Evolutionary conservation across 2,888 invertebrate genomes (phyloP).

Genomic region (Pachycephus smyrnensis): DNA sequence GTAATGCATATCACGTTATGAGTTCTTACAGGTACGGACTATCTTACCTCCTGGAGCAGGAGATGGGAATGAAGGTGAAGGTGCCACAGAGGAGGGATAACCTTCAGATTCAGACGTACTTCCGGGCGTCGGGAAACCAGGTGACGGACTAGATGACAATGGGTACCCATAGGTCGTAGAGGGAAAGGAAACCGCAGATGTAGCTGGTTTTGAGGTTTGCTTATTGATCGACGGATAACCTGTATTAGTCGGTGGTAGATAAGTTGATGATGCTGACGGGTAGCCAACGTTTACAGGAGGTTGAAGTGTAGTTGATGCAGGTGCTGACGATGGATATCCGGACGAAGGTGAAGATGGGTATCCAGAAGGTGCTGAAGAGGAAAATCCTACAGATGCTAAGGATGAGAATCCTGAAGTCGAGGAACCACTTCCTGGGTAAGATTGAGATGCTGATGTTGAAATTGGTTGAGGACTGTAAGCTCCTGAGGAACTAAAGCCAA

Average conservation of each 20-base stretch:
- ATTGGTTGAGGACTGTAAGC: slow-evolving; percentile 16
- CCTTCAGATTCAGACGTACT: slow-evolving; percentile 45
- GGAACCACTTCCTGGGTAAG: slow-evolving; percentile 24
- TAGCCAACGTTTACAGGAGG: slow-evolving; percentile 28
- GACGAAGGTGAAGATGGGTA: slow-evolving; percentile 25
- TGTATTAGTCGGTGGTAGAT: slow-evolving; percentile 32
- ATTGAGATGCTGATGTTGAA: slow-evolving; percentile 27
- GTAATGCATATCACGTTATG: too few species aligned
- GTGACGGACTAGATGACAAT: slow-evolving; percentile 28
- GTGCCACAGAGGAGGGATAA: slow-evolving; percentile 32
- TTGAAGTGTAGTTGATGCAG: background rate
- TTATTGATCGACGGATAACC: slow-evolving; percentile 27
- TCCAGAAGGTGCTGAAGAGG: slow-evolving; percentile 8
- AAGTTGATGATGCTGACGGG: slow-evolving; percentile 29
- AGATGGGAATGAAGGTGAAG: slow-evolving; percentile 31
- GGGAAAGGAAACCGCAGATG: too few species aligned
- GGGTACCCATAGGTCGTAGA: too few species aligned
- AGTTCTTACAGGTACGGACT: slow-evolving; percentile 4
- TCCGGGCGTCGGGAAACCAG: slow-evolving; percentile 60
- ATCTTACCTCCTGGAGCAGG: slow-evolving; percentile 33
- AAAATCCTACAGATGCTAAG: slow-evolving; percentile 11
- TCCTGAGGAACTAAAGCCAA: background rate
- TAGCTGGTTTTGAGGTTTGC: too few species aligned
- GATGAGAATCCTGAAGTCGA: slow-evolving; percentile 10
- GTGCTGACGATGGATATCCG: slow-evolving; percentile 10